Percentiles rank a stretch among this genome's conserved stretches.
These are phyloP conservation scores for Holacanthus passer DNA, from an alignment of 2,113 vertebrate species.

Conservation along the genomic window DNA sequence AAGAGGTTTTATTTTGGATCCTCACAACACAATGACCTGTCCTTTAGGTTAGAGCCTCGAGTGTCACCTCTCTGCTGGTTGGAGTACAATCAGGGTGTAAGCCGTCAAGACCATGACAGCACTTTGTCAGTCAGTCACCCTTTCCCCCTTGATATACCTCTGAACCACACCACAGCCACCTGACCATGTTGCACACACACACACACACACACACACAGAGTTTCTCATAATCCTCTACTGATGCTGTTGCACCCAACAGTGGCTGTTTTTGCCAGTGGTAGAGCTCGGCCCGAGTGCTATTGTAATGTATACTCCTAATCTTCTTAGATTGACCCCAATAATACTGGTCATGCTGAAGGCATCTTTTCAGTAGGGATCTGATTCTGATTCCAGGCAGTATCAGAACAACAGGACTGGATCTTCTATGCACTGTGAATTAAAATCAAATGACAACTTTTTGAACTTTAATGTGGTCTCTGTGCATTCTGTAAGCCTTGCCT, in stretches of 20 bases:
- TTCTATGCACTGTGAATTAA: not conserved
- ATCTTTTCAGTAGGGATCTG: conserved; percentile 55
- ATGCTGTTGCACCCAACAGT: conserved; percentile 31
- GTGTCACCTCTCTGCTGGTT: conserved; percentile 58
- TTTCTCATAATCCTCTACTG: conserved; percentile 48
- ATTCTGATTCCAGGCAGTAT: conserved; percentile 17
- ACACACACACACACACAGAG: not conserved
- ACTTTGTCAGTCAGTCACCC: conserved; percentile 12
- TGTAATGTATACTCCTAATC: conserved; percentile 77
- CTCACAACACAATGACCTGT: conserved; percentile 49
- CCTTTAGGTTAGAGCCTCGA: conserved; percentile 54
- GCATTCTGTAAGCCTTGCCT: not conserved
- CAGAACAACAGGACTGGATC: not conserved
- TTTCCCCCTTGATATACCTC: not conserved
- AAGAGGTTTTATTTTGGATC: conserved; percentile 69
- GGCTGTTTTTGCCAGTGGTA: conserved; percentile 43
- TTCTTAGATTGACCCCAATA: conserved; percentile 74
- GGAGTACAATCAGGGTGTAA: conserved; percentile 57
- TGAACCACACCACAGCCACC: conserved; percentile 36
- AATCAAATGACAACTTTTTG: not conserved
- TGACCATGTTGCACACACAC: not conserved
- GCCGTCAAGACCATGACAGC: conserved; percentile 37
- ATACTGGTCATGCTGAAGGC: conserved; percentile 55
- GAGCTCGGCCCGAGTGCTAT: conserved; percentile 20
- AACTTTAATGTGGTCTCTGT: not conserved